Evolutionary conservation across 2,113 vertebrate genomes (phyloP), one percentile per base, ranked within the genome.

Genomic region (Phoxinus phoxinus): DNA sequence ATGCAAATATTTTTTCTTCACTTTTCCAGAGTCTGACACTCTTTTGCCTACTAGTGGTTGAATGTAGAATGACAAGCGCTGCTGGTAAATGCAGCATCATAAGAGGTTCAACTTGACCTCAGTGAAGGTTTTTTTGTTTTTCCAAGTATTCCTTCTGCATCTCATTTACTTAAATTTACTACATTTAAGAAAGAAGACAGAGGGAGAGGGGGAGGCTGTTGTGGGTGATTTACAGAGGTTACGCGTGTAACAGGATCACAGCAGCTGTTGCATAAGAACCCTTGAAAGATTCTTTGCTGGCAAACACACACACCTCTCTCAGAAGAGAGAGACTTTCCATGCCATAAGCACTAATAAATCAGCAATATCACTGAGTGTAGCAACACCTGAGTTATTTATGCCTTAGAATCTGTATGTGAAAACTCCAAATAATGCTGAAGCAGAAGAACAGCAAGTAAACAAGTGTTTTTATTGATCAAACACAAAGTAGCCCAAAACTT

Each of bases 51-150:
- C 71, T 75, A 44, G 56, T 32, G 41, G 58, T 81, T 82, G 74
- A 81, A 56, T 27, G n/a, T 67, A 74, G 35, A 74, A 79, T 5
- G 11, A 37, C n/a, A 81, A 19, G 37, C 15, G 10, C 13, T 46
- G n/a, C 4, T 65, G 41, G 23, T 3, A 23, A 48, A 81, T 67
- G 15, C 35, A 65, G 59, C 8, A 9, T 67, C 59, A 65, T 63
- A 30, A 77, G 11, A 69, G 35, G 41, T 27, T 81, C n/a, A 81
- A n/a, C 41, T 65, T 48, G 78, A 65, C 37, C 78, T 46, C 30
- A 41, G 6, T 7, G 76, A 12, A 11, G 6, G 6, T 65, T 81
- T 51, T 1, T 21, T 56, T 23, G 6, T 21, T 46, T 71, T 41
- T 48, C 41, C 41, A 48, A 48, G 9, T 19, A 75, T 75, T 75